Evolutionary conservation across 2,797 vertebrate species (phyloP), one percentile per base, ranked within the genome.

Genomic region (Uromys caudimaculatus): DNA sequence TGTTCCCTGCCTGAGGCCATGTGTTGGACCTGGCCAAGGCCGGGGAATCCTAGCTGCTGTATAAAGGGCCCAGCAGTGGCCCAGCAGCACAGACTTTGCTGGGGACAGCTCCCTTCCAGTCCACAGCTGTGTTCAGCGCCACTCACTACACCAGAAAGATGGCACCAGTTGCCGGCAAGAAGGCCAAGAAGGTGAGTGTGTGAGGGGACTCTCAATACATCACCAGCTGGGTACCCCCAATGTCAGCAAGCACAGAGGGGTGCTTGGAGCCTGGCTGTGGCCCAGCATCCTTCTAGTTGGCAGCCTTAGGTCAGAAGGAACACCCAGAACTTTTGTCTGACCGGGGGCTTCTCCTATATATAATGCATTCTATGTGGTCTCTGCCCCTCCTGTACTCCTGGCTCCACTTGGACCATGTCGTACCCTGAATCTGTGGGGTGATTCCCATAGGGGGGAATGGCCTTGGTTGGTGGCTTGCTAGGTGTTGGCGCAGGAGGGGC

Each of bases 131-230:
- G 29, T 58, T 11, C 1, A 41, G n/a, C 2, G 12, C 32, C 32
- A 3, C 16, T 23, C 47, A 29, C 12, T 6, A 54, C 24, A n/a
- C 56, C 44, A 3, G 56, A 56, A 60, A 89, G 67, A 97, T 98
- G 98, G 94, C 96, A 75, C 97, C 94, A 2, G 16, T 62, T 23
- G 96, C 75, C 10, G 90, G 54, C 35, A 96, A 93, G 93, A 96
- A 82, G 21, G 62, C 77, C 83, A 98, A 97, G 78, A 98, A 81
- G 97, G 98, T 98, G 93, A 97, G 95, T 89, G 0, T 92, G 21
- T 27, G 0, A 44, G 41, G 52, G 23, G 1, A 1, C 56, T 2
- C 75, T 94, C 56, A 6, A 29, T 54, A 58, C n/a, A 50, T 29
- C 62, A 50, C 21, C 32, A n/a, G 32, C 50, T 50, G 19, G 50